Percentiles rank a stretch among this genome's conserved stretches.
phyloP scores from a whole-genome alignment of 1,140 invertebrate genomes.

The Sitobion miscanthi region DNA sequence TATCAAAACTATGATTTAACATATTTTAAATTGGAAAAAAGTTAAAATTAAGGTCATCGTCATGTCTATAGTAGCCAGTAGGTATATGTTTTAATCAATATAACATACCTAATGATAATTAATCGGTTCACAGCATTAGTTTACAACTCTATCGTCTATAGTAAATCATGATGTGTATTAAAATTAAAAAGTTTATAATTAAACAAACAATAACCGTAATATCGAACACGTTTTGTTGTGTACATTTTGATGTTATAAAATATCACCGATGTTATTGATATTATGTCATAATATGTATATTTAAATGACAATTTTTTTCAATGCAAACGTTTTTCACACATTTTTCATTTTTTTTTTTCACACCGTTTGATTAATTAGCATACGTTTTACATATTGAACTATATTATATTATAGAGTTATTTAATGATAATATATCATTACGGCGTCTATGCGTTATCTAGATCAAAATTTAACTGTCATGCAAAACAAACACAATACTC shows the following conservation, averaged over 20 bases:
- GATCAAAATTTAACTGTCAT: background rate
- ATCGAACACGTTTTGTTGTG: background rate
- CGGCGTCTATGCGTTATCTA: background rate
- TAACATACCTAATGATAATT: background rate
- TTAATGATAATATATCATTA: background rate
- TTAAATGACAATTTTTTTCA: background rate
- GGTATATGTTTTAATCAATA: background rate
- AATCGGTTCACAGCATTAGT: background rate
- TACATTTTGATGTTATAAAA: too few species aligned
- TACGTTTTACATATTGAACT: background rate
- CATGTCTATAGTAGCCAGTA: background rate
- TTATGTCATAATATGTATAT: background rate
- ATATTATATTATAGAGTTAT: background rate
- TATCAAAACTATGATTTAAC: background rate
- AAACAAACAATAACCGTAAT: background rate
- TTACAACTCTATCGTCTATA: background rate
- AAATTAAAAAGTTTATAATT: background rate
- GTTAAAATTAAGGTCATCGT: background rate
- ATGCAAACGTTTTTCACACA: background rate
- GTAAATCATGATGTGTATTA: background rate
- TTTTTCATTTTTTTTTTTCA: background rate
- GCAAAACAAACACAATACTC: conserved; percentile 20
- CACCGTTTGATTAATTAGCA: background rate
- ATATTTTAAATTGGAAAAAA: background rate
- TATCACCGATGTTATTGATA: too few species aligned